Conservation (phyloP, 2,113 vertebrate species). For the Brevimyrus niger region DNA sequence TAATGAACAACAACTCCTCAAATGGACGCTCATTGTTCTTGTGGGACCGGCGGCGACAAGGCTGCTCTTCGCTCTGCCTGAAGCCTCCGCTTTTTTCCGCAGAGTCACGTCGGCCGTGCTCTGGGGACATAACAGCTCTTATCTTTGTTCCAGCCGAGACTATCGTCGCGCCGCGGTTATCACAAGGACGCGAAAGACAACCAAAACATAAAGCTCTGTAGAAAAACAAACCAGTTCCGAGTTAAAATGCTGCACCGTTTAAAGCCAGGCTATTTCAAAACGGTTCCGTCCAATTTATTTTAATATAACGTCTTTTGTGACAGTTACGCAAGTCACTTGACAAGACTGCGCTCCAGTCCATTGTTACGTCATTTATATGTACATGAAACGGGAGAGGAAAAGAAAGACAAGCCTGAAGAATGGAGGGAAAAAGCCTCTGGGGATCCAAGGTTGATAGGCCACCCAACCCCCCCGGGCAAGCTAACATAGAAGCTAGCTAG, state of each 20-base stretch:
- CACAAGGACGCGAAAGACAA: background rate
- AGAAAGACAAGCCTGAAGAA: background rate
- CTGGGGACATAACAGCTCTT: background rate
- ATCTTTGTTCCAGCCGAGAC: background rate
- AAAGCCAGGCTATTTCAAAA: background rate
- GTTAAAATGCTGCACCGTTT: background rate
- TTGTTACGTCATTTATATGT: background rate
- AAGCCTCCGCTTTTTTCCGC: background rate
- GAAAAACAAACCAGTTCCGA: background rate
- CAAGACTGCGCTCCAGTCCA: background rate
- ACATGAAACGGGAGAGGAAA: background rate
- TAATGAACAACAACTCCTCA: background rate
- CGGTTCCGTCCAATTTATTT: background rate
- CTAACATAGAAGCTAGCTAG: background rate
- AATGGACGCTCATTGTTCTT: background rate
- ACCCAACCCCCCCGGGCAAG: background rate
- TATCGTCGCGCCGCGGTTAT: background rate
- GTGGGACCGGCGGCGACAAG: background rate
- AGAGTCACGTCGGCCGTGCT: background rate
- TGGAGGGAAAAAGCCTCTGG: background rate
- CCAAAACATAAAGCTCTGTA: background rate
- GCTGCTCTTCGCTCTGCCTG: background rate
- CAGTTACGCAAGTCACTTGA: background rate
- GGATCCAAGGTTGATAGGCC: background rate
- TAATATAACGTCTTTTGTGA: background rate